Percentiles rank a stretch among this genome's conserved stretches.
Evolutionary conservation across 2,113 vertebrate species (phyloP).

Genomic region (Heptranchias perlo): DNA sequence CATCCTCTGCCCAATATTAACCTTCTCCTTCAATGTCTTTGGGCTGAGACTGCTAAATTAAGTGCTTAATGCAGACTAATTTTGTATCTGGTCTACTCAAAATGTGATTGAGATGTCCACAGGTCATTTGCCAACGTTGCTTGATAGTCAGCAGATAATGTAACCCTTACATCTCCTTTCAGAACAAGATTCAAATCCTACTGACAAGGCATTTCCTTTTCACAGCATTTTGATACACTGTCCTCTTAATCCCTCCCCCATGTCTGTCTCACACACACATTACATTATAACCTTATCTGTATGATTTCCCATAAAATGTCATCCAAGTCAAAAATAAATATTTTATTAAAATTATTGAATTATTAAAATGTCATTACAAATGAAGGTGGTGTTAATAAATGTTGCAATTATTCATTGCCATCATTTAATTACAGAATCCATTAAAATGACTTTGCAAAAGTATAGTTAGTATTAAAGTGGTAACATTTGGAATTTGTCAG

Average conservation of each 20-base stretch:
- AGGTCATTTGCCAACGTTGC: not conserved
- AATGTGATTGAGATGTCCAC: not conserved
- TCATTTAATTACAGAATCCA: conserved; percentile 17
- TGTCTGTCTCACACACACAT: not conserved
- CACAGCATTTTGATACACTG: not conserved
- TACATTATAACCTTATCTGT: not conserved
- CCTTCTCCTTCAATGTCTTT: not conserved
- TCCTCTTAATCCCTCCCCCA: not conserved
- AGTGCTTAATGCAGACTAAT: not conserved
- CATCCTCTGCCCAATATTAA: not conserved
- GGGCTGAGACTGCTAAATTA: not conserved
- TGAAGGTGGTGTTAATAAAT: not conserved
- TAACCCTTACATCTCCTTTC: not conserved
- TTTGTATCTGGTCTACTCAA: not conserved
- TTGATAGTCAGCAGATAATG: not conserved
- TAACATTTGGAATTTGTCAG: not conserved
- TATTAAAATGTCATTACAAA: conserved; percentile 20
- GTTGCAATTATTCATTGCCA: conserved; percentile 15
- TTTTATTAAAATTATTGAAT: conserved; percentile 33
- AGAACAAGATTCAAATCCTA: not conserved
- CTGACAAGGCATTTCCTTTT: not conserved
- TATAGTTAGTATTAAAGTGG: not conserved
- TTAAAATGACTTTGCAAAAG: not conserved
- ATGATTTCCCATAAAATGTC: not conserved
- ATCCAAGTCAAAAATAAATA: not conserved